phyloP scores from a whole-genome alignment of 2,888 invertebrate genomes.

The Watsonalla cultraria region DNA sequence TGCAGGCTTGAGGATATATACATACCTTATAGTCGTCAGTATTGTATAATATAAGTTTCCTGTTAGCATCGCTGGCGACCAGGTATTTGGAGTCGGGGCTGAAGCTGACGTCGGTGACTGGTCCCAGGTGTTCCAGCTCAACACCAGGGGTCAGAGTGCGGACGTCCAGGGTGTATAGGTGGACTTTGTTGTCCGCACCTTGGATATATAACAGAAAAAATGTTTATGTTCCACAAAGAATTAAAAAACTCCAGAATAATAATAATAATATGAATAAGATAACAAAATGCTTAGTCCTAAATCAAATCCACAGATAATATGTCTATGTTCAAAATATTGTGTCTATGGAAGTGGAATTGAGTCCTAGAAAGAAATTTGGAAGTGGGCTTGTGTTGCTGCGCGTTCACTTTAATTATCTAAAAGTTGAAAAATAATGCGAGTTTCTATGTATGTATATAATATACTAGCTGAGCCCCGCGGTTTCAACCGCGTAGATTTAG shows the following conservation, averaged over 20 bases:
- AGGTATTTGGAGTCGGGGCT: constrained; percentile 94
- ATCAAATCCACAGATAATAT: too few species aligned
- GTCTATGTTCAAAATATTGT: background rate
- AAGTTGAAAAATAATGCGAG: too few species aligned
- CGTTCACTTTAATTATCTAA: too few species aligned
- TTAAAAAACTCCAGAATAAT: background rate
- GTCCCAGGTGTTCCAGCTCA: constrained; percentile 88
- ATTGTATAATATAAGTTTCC: constrained; percentile 91
- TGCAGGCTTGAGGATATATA: background rate
- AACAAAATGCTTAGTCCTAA: too few species aligned
- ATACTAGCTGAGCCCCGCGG: too few species aligned
- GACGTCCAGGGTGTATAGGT: constrained; percentile 55
- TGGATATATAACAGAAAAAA: constrained; percentile 1
- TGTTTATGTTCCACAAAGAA: background rate
- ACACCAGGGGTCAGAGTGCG: constrained; percentile 38
- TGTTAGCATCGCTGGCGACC: constrained; percentile 92
- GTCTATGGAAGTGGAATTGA: too few species aligned
- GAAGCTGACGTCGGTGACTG: constrained; percentile 91
- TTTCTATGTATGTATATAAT: too few species aligned
- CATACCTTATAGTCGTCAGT: constrained; percentile 89
- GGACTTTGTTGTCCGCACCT: constrained; percentile 67
- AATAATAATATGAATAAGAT: background rate
- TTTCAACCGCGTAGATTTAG: too few species aligned
- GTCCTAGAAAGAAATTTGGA: too few species aligned
- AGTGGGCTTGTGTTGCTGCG: too few species aligned